Base-by-base conservation (phyloP, 2,888 invertebrate species). In the Hartigia nigra region DNA sequence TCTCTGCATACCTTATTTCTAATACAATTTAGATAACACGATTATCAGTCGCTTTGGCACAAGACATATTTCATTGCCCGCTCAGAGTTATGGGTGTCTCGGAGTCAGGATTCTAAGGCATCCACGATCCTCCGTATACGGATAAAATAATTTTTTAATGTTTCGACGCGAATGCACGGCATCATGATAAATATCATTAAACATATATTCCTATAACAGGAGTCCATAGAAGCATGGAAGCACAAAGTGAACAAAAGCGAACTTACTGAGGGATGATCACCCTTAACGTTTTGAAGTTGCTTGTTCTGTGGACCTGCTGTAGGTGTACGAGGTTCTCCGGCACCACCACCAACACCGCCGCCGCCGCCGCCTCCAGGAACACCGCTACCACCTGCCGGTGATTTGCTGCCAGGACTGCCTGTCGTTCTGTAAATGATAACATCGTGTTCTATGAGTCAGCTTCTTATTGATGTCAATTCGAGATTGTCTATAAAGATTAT, bases 231-330 rank as follows among this genome's bases (percentile, higher is more conserved):
- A 9, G 70, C 70, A 70, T 70, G 14, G 74, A 31, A 23, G 34
- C 74, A 36, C 2, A 75, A 35, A 35, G 70, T 78, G 69, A 74
- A 77, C 77, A 76, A n/a, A 69, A 36, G 23, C 79, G 70, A 88
- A 93, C 95, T 95, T 93, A 96, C 96, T 93, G 96, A 95, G 89
- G 96, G 96, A 92, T 96, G 96, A 90, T 96, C 92, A 83, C 92
- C 94, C 93, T 96, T 96, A 93, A 95, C 96, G 93, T 95, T 95
- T 88, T 95, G 95, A 84, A 95, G 93, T 87, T 95, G 95, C 88
- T 96, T 95, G 93, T 95, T 95, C 91, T 95, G 95, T 4, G 94
- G 94, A 76, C 91, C 91, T 74, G 95, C 93, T 90, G 90, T 95
- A 90, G 91, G 95, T 90, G 92, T 90, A 31, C 90, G 88, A 12